phyloP scores from a whole-genome alignment of 2,113 vertebrate genomes.

The Pogonocichla stellata region DNA sequence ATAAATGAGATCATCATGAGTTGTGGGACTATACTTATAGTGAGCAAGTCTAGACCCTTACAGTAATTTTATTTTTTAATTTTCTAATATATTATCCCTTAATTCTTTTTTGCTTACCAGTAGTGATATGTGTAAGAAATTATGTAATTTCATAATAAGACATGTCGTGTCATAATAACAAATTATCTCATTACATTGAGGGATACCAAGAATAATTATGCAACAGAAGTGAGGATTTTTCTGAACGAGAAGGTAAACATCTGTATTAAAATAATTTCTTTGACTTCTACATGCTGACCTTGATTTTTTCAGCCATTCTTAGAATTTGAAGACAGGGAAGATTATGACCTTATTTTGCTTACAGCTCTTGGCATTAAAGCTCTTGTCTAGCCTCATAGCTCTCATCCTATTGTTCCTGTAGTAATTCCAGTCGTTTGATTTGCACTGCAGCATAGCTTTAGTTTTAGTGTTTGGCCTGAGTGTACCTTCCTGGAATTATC shows the following conservation, averaged over 20 bases:
- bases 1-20: background rate
- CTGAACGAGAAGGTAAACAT: background rate
- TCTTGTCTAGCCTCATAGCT: background rate
- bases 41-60: background rate
- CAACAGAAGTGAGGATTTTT: background rate
- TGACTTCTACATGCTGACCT: background rate
- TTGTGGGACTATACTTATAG: background rate
- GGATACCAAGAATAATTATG: slow-evolving; percentile 17
- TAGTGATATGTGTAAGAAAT: background rate
- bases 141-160: background rate
- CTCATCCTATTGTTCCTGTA: background rate
- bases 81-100: background rate
- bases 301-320: background rate
- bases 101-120: slow-evolving; percentile 12
- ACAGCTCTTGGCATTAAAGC: background rate
- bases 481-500: background rate
- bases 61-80: background rate
- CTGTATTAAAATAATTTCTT: background rate
- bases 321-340: background rate
- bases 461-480: background rate
- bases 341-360: background rate
- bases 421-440: background rate
- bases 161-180: too few relatives aligned
- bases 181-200: slow-evolving; percentile 7
- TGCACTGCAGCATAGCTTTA: background rate